Percentiles rank a stretch among this genome's conserved stretches.
Evolutionary conservation across 2,113 vertebrate genomes (phyloP).

Genomic region (Herpetotheres cachinnans): DNA sequence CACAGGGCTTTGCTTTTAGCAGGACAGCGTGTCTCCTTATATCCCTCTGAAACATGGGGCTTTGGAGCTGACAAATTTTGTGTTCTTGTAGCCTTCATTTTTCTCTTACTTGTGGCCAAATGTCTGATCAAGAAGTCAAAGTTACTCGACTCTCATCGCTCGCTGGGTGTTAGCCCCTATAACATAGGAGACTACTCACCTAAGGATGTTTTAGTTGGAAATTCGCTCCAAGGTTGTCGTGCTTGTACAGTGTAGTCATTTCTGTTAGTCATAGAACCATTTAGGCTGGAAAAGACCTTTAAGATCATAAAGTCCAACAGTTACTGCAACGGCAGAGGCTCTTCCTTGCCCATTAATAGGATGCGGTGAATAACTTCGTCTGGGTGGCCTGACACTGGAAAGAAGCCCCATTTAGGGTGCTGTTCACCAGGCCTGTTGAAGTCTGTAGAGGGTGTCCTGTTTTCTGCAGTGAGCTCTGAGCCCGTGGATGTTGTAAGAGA

Average conservation of each 20-base stretch:
- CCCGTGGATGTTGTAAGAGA: not conserved
- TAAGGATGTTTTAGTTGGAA: not conserved
- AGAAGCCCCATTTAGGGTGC: not conserved
- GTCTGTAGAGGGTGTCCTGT: not conserved
- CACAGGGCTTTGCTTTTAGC: not conserved
- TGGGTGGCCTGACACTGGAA: not conserved
- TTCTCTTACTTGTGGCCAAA: not conserved
- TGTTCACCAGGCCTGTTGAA: not conserved
- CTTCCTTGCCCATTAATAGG: fast-evolving
- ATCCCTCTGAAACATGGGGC: not conserved
- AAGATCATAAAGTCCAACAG: no score
- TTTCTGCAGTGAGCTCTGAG: not conserved
- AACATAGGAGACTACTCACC: no score
- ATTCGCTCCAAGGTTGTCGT: not conserved
- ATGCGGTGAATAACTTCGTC: not conserved
- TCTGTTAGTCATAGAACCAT: not conserved
- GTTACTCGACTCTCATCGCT: not conserved
- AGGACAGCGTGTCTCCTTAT: fast-evolving
- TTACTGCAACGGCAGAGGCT: not conserved
- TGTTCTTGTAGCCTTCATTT: not conserved
- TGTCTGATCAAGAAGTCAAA: not conserved
- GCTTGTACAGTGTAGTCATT: not conserved
- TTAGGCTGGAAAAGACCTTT: no score
- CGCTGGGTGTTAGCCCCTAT: not conserved
- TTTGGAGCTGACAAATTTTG: not conserved